Percentiles rank a stretch among this genome's conserved stretches.
Conservation (phyloP, 2,113 vertebrate genomes). For the Stercorarius parasiticus region DNA sequence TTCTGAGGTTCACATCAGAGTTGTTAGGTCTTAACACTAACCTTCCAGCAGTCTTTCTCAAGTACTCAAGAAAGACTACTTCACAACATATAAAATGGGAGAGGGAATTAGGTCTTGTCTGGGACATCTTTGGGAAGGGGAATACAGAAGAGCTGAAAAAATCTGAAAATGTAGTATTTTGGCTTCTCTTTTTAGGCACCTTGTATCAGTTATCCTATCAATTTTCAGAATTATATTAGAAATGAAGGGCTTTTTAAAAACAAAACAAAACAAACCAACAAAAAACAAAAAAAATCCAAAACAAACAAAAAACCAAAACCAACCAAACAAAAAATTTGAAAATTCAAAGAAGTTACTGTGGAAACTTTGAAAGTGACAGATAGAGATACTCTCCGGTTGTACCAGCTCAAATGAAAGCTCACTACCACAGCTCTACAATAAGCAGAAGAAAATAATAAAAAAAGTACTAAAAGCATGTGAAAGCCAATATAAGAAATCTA, state of each 20-base stretch:
- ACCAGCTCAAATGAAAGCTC: background rate
- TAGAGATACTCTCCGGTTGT: background rate
- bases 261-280: background rate
- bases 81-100: background rate
- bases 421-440: background rate
- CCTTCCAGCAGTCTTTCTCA: background rate
- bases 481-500: background rate
- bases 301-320: too few species aligned
- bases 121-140: background rate
- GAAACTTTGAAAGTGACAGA: background rate
- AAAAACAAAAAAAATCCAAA: background rate
- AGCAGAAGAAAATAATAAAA: background rate
- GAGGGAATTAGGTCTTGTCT: background rate
- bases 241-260: background rate
- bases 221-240: background rate
- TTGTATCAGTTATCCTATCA: background rate
- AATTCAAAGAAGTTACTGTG: background rate
- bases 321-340: background rate
- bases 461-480: rapidly evolving
- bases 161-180: background rate
- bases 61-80: background rate
- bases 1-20: background rate
- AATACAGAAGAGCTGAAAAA: background rate
- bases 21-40: background rate
- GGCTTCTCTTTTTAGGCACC: background rate